Conservation (phyloP, 2,797 vertebrate genomes). For the Loris lydekkerianus region DNA sequence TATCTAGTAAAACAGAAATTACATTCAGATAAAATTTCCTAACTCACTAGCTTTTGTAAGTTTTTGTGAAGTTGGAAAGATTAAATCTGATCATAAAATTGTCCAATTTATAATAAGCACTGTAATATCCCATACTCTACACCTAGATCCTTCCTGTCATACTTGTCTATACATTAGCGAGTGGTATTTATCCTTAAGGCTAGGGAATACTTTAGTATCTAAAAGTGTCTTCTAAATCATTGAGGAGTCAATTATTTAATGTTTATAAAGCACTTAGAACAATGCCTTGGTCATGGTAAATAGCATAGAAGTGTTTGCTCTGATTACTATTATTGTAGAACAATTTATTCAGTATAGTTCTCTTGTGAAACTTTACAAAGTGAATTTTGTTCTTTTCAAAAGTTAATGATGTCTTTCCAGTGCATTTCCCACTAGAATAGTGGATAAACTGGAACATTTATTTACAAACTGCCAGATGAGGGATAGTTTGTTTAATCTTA, state of each 20-base stretch:
- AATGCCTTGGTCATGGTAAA: not conserved
- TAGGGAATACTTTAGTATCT: not conserved
- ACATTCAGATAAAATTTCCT: not conserved
- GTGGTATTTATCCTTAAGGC: not conserved
- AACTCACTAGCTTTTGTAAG: not conserved
- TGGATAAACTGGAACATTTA: not conserved
- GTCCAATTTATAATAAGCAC: not conserved
- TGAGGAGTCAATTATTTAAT: constrained; percentile 8
- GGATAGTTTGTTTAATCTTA: not conserved
- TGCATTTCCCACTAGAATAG: constrained; percentile 28
- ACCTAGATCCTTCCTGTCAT: not conserved
- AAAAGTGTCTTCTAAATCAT: not conserved
- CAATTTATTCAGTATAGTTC: not conserved
- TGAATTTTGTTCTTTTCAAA: not conserved
- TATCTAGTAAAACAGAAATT: not conserved
- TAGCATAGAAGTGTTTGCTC: not conserved
- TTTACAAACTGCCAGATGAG: not conserved
- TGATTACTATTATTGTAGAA: not conserved
- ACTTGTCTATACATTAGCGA: not conserved
- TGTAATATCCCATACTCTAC: not conserved
- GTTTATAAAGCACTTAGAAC: constrained; percentile 5
- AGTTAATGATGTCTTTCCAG: constrained; percentile 3
- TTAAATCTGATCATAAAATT: constrained; percentile 13
- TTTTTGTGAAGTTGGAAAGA: constrained; percentile 35
- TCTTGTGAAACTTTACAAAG: not conserved